Evolutionary conservation across 2,888 invertebrate genomes (phyloP).

Genomic region (Trachelus tabidus): DNA sequence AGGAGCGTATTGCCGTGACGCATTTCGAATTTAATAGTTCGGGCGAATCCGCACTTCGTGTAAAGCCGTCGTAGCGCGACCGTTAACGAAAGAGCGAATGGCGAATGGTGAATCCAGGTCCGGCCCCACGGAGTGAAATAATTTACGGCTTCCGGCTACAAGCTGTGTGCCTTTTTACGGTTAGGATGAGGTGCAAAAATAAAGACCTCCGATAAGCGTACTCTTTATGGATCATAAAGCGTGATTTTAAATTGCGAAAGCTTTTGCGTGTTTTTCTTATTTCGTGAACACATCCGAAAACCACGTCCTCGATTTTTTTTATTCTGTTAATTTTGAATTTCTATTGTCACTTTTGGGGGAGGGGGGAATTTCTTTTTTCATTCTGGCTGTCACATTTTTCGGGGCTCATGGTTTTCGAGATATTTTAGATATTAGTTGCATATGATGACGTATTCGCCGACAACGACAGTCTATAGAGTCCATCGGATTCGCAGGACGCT

Average conservation of each 20-base stretch:
- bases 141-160: neutral
- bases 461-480: neutral
- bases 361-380: neutral
- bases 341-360: too few relatives aligned
- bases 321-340: too few relatives aligned
- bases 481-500: neutral
- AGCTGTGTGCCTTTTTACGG: slow-evolving; percentile 9
- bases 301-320: too few relatives aligned
- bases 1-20: neutral
- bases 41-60: neutral
- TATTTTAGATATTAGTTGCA: neutral
- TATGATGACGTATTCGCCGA: neutral
- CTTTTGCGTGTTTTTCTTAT: neutral
- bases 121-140: neutral
- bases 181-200: slow-evolving; percentile 23
- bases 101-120: neutral
- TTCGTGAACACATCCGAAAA: neutral
- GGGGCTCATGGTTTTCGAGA: neutral
- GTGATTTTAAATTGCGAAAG: neutral
- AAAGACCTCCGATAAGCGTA: slow-evolving; percentile 19
- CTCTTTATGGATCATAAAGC: neutral
- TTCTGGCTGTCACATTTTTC: neutral
- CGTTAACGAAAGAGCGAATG: neutral
- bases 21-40: neutral
- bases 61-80: neutral